phyloP scores from a whole-genome alignment of 2,888 invertebrate genomes.

The Archaeoteleia sp. region DNA sequence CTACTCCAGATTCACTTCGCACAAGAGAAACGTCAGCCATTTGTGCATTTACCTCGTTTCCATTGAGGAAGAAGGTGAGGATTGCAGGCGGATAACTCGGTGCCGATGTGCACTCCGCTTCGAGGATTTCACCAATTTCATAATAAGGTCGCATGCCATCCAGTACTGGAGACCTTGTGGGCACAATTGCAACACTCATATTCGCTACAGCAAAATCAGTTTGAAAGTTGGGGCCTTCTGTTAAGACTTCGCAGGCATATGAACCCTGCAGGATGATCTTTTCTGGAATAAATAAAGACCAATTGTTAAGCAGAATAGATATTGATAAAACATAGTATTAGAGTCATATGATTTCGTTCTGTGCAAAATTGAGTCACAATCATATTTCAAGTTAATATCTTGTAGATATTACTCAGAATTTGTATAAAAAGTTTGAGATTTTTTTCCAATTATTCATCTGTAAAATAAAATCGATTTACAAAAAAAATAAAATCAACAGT shows the following conservation, averaged over 20 bases:
- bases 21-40: conserved; percentile 33
- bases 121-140: conserved; percentile 67
- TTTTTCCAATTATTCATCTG: no score
- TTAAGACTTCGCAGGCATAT: conserved; percentile 70
- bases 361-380: no score
- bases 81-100: conserved; percentile 68
- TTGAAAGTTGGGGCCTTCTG: conserved; percentile 66
- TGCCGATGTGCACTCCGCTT: conserved; percentile 68
- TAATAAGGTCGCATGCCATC: conserved; percentile 68
- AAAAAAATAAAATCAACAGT: no score
- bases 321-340: no score
- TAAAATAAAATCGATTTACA: no score
- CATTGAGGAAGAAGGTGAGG: conserved; percentile 69
- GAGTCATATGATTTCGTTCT: no score
- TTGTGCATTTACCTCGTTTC: conserved; percentile 63
- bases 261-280: conserved; percentile 63
- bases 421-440: no score
- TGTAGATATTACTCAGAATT: no score
- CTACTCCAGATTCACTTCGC: conserved; percentile 27
- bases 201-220: conserved; percentile 66
- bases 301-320: no score
- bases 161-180: conserved; percentile 64
- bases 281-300: conserved; percentile 47
- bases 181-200: conserved; percentile 69
- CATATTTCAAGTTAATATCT: no score